These are phyloP conservation scores for Aldrovandia affinis DNA, from an alignment of 2,797 vertebrate species.

Conservation along the genomic window DNA sequence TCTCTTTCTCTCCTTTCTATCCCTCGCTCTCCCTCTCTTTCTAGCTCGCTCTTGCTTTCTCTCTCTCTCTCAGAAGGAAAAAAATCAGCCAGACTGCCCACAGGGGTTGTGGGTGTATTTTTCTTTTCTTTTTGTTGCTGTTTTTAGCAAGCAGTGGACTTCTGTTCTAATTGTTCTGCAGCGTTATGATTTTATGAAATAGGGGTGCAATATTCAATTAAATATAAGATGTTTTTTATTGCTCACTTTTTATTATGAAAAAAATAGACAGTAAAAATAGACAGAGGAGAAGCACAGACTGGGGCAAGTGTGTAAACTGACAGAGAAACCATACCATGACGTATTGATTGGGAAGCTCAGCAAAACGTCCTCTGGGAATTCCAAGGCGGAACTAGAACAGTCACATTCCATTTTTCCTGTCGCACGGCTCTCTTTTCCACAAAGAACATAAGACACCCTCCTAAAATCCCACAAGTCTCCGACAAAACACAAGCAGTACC, in stretches of 20 bases:
- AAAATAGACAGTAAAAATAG: not conserved
- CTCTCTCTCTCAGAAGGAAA: slow-evolving; percentile 69
- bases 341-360: not conserved
- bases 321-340: not conserved
- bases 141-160: not conserved
- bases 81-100: slow-evolving; percentile 44
- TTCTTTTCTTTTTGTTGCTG: not conserved
- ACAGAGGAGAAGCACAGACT: not conserved
- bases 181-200: not conserved
- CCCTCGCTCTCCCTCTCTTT: not conserved
- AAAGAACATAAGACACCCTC: not conserved
- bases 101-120: slow-evolving; percentile 26
- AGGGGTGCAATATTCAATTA: not conserved
- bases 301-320: not conserved
- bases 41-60: too few species aligned
- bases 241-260: not conserved
- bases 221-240: too few species aligned
- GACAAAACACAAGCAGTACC: not conserved
- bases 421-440: not conserved
- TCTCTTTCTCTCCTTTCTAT: not conserved
- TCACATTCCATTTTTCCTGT: not conserved
- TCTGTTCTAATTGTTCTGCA: not conserved
- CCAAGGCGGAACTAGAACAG: not conserved
- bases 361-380: not conserved
- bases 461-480: not conserved